phyloP scores from a whole-genome alignment of 37 sponge, comb jelly and placozoan genomes.

The Oopsacas minuta region DNA sequence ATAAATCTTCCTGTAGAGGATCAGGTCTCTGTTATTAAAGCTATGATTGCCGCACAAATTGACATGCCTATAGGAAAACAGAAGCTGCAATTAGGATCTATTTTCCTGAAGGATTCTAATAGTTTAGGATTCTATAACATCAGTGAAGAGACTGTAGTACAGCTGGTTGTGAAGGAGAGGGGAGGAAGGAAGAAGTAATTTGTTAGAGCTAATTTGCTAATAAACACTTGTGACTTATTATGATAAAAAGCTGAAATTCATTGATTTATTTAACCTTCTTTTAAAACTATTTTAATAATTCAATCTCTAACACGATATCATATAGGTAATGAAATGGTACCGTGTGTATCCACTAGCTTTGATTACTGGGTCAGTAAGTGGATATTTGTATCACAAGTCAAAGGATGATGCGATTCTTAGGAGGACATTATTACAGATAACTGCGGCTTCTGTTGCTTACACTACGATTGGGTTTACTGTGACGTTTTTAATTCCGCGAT shows the following conservation, averaged over 20 bases:
- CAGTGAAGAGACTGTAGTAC: conserved; percentile 38
- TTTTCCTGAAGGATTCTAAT: conserved; percentile 81
- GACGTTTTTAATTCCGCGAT: not conserved
- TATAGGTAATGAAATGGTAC: conserved; percentile 4
- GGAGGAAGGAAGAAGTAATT: conserved; percentile 62
- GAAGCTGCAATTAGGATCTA: conserved; percentile 65
- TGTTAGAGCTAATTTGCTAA: not conserved
- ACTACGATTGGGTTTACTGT: not conserved
- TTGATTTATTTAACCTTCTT: too few species aligned
- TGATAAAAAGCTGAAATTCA: too few species aligned
- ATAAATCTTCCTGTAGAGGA: conserved; percentile 70
- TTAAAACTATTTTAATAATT: too few species aligned
- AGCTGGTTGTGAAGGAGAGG: conserved; percentile 75
- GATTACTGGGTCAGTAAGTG: not conserved
- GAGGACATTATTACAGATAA: not conserved
- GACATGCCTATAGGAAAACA: conserved; percentile 80
- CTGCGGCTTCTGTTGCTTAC: not conserved
- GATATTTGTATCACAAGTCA: not conserved
- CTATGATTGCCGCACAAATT: conserved; percentile 49
- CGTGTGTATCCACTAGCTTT: not conserved
- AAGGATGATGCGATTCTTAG: not conserved
- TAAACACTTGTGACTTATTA: not conserved
- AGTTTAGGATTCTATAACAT: conserved; percentile 75
- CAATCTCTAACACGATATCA: too few species aligned
- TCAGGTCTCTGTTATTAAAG: conserved; percentile 70